phyloP scores from a whole-genome alignment of 2,797 vertebrate genomes.

The Mus spretus region DNA sequence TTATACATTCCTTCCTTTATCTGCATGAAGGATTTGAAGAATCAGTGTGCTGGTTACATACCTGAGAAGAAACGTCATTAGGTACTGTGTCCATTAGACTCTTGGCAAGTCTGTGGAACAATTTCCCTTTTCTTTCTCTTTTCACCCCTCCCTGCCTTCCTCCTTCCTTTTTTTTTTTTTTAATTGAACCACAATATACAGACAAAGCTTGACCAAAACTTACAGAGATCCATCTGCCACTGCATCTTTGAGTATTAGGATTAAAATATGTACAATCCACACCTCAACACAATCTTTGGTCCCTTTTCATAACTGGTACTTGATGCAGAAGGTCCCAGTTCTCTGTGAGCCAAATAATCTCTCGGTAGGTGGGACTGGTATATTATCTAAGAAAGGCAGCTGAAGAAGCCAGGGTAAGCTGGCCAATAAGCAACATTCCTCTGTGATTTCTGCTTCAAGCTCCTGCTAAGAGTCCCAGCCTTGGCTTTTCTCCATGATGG shows the following conservation, averaged over 20 bases:
- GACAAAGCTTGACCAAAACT: not conserved
- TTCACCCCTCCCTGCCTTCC: not conserved
- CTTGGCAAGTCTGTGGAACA: not conserved
- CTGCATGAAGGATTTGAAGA: not conserved
- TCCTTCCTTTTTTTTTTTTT: too few species aligned
- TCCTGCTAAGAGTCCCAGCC: not conserved
- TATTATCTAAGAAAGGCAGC: not conserved
- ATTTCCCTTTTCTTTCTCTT: not conserved
- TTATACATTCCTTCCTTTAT: not conserved
- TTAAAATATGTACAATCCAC: not conserved
- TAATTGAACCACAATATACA: not conserved
- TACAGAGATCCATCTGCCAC: not conserved
- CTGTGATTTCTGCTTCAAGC: not conserved
- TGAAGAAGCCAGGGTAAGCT: not conserved
- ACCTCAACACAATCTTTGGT: not conserved
- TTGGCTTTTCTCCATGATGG: not conserved
- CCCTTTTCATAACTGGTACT: not conserved
- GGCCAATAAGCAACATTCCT: not conserved
- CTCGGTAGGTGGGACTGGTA: not conserved
- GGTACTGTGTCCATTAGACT: not conserved
- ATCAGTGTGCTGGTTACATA: not conserved
- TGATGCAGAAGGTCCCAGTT: not conserved
- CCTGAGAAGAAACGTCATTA: not conserved
- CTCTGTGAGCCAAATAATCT: not conserved
- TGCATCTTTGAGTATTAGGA: not conserved